Evolutionary conservation across 1,140 invertebrate species (phyloP), one percentile per base, ranked within the genome.

Genomic region (Asobara japonica): DNA sequence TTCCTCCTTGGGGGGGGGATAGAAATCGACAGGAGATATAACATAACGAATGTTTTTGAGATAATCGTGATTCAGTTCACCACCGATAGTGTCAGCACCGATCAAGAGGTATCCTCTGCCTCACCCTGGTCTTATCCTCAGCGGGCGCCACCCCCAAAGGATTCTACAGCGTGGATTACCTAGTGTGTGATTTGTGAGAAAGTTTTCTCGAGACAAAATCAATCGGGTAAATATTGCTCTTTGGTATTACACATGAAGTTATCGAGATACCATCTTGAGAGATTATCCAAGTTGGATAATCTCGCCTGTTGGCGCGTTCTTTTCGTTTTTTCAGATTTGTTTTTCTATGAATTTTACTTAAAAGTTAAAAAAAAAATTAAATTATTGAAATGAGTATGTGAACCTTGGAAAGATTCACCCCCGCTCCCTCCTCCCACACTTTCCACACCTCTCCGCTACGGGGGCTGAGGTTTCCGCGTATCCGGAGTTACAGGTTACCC

Each of bases 31-130:
- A 41, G 11, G 29, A 61, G 33, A 61, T 7, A 27, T 27, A 62
- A 41, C 20, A 31, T 11, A 33, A 64, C 10, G 69, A n/a, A 70
- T 71, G 41, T 45, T 71, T 62, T 71, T 16, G 11, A 25, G 69
- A 62, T 56, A 71, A 71, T 71, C 16, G 13, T 71, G 29, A 64
- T 45, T 71, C 27, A 56, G 61, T 65, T 71, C 62, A 65, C 56
- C 41, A 71, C 69, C 62, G 31, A 38, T 29, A 22, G 62, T 18
- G 69, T 65, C 61, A 65, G n/a, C 27, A 45, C 69, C 16, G 13
- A 31, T n/a, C 41, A 30, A 36, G 29, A 20, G 36, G 11, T 29
- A 30, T 71, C 25, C 33, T 71, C 20, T n/a, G n/a, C n/a, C n/a
- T n/a, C n/a, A n/a, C n/a, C 2, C 3, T 48, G 29, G 6, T 5